Evolutionary conservation across 37 sponge, comb jelly and placozoan genomes (phyloP), one percentile per base, ranked within the genome.

Genomic region (Bolinopsis microptera): DNA sequence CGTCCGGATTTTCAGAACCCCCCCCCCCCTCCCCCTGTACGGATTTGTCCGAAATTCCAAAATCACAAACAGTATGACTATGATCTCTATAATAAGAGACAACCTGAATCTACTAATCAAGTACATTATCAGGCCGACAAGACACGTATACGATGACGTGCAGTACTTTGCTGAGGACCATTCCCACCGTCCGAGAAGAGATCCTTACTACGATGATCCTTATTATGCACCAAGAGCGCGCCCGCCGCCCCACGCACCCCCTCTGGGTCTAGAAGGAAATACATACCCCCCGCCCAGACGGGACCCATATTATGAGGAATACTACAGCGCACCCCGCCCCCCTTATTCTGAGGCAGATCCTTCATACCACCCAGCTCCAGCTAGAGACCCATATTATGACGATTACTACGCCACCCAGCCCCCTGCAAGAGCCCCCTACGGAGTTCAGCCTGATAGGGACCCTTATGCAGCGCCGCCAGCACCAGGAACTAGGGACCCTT

Each of bases 301-400:
- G n/a, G 90, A 86, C 90, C 90, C 41, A 25, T 86, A 86, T 34
- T 86, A 86, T 40, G 90, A 41, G 13, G 90, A 86, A 2, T 2
- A 35, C 0, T 86, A 86, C 90, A 5, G 13, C 26, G 61, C 90
- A 27, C 61, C 61, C 13, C 13, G 13, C 61, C 61, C 61, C 13
- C 61, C 61, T 18, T n/a, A n/a, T n/a, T 2, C 75, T 5, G 75
- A 28, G 26, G 18, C 75, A 48, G 61, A 48, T 48, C 61, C 61
- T 18, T 5, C 61, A 48, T 48, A 48, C 13, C n/a, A n/a, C n/a
- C n/a, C n/a, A n/a, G 9, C 61, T 48, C 61, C 61, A 48, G 61
- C 61, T 13, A 48, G 61, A 48, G 36, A 32, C 18, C 37, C 21
- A 1, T 35, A 35, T 1, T 35, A 35, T 77, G 37, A 32, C 18